Percentiles rank a stretch among this genome's conserved stretches.
phyloP scores from a whole-genome alignment of 1,140 invertebrate species.

The Drosophila nasuta region DNA sequence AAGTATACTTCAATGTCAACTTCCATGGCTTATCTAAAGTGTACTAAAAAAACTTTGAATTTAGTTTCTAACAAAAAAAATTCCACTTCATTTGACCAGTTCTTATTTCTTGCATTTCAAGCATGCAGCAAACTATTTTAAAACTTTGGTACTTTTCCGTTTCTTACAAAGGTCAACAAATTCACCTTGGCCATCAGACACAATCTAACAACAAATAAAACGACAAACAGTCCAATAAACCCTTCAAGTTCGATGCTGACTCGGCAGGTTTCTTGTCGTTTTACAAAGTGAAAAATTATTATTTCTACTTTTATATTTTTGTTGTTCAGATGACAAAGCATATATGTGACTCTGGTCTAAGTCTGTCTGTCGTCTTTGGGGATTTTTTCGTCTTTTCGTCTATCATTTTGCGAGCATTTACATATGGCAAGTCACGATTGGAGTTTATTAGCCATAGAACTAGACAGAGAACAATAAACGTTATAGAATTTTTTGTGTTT shows the following conservation, averaged over 20 bases:
- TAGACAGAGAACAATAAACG: slow-evolving; percentile 22
- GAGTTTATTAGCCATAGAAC: slow-evolving; percentile 35
- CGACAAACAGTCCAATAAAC: slow-evolving; percentile 44
- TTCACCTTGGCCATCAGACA: slow-evolving; percentile 20
- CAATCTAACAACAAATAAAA: slow-evolving; percentile 2
- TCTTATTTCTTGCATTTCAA: not conserved
- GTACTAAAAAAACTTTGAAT: not conserved
- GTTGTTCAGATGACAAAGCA: slow-evolving; percentile 34
- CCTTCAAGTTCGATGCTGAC: slow-evolving; percentile 61
- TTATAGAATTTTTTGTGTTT: slow-evolving; percentile 1
- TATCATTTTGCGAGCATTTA: slow-evolving; percentile 39
- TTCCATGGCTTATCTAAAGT: too few relatives aligned
- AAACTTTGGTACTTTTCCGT: slow-evolving; percentile 16
- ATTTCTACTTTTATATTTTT: slow-evolving; percentile 30
- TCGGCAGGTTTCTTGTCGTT: slow-evolving; percentile 52
- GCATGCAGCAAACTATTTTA: not conserved
- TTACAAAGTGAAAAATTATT: slow-evolving; percentile 45
- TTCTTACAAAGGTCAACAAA: slow-evolving; percentile 7
- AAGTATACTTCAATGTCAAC: too few relatives aligned
- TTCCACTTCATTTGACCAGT: not conserved
- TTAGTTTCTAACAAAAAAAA: not conserved
- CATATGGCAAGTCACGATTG: slow-evolving; percentile 42
- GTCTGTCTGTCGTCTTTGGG: slow-evolving; percentile 4
- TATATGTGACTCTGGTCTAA: slow-evolving; percentile 2
- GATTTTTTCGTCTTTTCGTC: not conserved